Evolutionary conservation across 1,140 invertebrate species (phyloP), one percentile per base, ranked within the genome.

Genomic region (Bombus waltoni): DNA sequence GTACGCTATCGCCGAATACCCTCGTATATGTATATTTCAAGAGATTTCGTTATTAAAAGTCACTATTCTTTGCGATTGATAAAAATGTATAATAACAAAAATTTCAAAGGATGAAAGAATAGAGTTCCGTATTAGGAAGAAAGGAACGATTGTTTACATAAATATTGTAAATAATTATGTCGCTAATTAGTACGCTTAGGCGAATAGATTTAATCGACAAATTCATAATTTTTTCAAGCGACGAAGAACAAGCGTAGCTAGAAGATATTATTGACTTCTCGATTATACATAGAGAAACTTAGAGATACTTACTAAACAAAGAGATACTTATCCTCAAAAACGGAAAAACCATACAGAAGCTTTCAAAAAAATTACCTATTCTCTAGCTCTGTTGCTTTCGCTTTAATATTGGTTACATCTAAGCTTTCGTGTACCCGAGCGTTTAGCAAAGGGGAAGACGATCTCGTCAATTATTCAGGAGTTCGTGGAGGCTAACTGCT

Each of bases 401-500:
- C 53, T 73, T 80, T 65, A 80, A 65, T 40, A 57, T 72, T 47
- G 53, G 83, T 85, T 73, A 85, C 78, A 57, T 65, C 42, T 75
- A 81, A 68, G 71, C 70, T 85, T 81, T 85, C 84, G 79, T 81
- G 84, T 85, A 40, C 44, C 2, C 13, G 71, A 59, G 78, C 78
- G 79, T 81, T 85, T 81, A 87, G 70, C 68, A 53, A 85, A 89
- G 83, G 87, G 85, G 87, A 84, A 80, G 87, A 91, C 92, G 90
- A 89, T 91, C 93, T 92, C 89, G 84, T 95, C 91, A 95, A 95
- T 94, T 95, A 95, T 95, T 95, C 94, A 95, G 87, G 82, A 93
- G 93, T 94, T 94, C 91, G 93, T 93, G 92, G 65, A 91, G 92
- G 93, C 93, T 94, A 95, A 95, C 94, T 95, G 93, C 93, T 93